phyloP scores from a whole-genome alignment of 2,797 vertebrate species.

The Cyclura pinguis region DNA sequence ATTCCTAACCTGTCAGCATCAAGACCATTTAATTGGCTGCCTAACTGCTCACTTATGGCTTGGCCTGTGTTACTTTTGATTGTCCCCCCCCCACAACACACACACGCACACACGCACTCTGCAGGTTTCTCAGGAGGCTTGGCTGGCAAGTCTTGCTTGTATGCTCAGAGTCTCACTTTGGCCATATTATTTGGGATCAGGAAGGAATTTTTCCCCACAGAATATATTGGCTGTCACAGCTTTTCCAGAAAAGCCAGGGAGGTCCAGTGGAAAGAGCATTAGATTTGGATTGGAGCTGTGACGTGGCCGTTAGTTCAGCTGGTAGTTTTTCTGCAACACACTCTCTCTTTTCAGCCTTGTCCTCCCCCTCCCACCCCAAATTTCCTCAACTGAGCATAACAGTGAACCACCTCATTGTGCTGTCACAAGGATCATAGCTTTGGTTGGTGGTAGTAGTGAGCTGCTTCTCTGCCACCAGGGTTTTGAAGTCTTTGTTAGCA shows the following conservation, averaged over 20 bases:
- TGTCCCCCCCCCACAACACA: neutral
- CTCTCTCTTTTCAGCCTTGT: neutral
- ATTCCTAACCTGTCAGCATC: slow-evolving; percentile 22
- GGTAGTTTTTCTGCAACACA: neutral
- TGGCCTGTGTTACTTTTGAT: slow-evolving; percentile 2
- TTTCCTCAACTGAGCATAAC: neutral
- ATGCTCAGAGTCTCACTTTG: slow-evolving; percentile 2
- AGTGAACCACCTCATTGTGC: neutral
- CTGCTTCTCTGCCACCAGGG: too few species aligned
- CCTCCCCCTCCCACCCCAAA: neutral
- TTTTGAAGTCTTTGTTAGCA: too few species aligned
- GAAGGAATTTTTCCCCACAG: neutral
- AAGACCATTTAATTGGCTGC: slow-evolving; percentile 23
- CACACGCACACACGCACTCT: neutral
- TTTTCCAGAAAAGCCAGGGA: slow-evolving; percentile 27
- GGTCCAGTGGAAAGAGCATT: slow-evolving; percentile 26
- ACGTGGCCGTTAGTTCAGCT: neutral
- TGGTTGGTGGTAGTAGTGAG: too few species aligned
- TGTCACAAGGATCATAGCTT: neutral
- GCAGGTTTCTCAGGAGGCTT: neutral
- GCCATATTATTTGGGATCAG: slow-evolving; percentile 39
- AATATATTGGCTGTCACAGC: slow-evolving; percentile 20
- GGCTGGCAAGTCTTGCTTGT: slow-evolving; percentile 12
- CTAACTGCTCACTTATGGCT: slow-evolving; percentile 13
- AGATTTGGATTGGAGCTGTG: slow-evolving; percentile 18